These are phyloP conservation scores for Ceuthmochares aereus DNA, from an alignment of 2,113 vertebrate species.

Conservation along the genomic window DNA sequence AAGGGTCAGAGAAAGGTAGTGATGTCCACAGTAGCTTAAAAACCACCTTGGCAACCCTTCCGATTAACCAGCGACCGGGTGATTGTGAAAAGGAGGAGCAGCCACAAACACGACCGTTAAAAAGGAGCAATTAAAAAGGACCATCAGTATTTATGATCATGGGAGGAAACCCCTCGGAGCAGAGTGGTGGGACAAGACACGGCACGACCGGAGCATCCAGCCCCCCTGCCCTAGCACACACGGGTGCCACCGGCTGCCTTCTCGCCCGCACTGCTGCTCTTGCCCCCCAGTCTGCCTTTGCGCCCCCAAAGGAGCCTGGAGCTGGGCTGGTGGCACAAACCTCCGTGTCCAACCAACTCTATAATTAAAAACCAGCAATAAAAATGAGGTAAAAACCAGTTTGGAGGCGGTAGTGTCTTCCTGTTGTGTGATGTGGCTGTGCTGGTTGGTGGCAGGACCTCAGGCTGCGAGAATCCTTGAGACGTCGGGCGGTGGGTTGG, in stretches of 20 bases:
- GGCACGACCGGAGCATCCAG: background rate
- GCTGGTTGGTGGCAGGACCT: accelerated
- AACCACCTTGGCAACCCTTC: too few species aligned
- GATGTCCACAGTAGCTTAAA: background rate
- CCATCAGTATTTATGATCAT: background rate
- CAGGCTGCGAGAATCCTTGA: background rate
- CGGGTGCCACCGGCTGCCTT: background rate
- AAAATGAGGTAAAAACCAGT: background rate
- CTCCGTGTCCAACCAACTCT: accelerated
- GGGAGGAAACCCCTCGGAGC: accelerated
- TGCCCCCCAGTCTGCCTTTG: accelerated
- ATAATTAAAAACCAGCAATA: background rate
- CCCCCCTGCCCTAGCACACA: accelerated
- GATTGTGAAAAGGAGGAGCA: background rate
- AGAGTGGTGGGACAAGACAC: background rate
- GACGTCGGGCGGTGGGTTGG: accelerated
- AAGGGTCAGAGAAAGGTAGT: background rate
- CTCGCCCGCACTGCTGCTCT: background rate
- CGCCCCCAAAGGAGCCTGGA: background rate
- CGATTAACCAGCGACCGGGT: background rate
- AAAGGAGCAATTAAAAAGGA: background rate
- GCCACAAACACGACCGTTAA: background rate
- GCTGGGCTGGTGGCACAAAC: background rate
- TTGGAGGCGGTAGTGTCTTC: accelerated
- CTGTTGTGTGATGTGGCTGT: accelerated